phyloP scores from a whole-genome alignment of 1,140 invertebrate species.

The Ectropis grisescens region DNA sequence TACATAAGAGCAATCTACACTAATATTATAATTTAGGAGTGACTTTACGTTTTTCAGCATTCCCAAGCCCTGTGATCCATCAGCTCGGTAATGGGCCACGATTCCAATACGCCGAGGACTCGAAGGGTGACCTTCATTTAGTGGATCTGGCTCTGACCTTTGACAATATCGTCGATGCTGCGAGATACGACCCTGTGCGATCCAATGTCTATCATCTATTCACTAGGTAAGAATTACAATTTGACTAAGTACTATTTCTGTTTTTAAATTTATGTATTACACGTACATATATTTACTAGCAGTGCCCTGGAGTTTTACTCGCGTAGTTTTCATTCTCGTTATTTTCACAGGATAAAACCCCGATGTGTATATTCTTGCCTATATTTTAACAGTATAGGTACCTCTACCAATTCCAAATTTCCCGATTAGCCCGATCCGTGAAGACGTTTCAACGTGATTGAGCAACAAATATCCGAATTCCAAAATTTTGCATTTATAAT shows the following conservation, averaged over 20 bases:
- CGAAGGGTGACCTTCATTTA: constrained; percentile 14
- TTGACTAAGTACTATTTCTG: not conserved
- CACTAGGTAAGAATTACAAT: constrained; percentile 18
- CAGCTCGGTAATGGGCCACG: constrained; percentile 13
- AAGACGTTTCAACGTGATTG: too few species aligned
- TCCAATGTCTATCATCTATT: constrained; percentile 33
- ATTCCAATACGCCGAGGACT: constrained; percentile 20
- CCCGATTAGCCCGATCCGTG: too few species aligned
- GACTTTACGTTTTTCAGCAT: constrained; percentile 9
- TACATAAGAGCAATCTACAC: too few species aligned
- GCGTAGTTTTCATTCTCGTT: too few species aligned
- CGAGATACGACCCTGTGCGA: constrained; percentile 16
- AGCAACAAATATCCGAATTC: too few species aligned
- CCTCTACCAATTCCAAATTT: too few species aligned
- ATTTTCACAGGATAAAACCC: too few species aligned
- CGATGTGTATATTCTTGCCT: too few species aligned
- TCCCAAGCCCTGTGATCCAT: constrained; percentile 12
- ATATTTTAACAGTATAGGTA: too few species aligned
- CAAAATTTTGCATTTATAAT: too few species aligned
- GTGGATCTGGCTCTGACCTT: constrained; percentile 16
- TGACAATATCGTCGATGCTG: constrained; percentile 7
- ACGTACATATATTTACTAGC: not conserved
- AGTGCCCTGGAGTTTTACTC: too few species aligned
- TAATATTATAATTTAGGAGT: too few species aligned
- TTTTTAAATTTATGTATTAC: not conserved